phyloP scores from a whole-genome alignment of 2,888 invertebrate genomes.

The Drosophila kuntzei region DNA sequence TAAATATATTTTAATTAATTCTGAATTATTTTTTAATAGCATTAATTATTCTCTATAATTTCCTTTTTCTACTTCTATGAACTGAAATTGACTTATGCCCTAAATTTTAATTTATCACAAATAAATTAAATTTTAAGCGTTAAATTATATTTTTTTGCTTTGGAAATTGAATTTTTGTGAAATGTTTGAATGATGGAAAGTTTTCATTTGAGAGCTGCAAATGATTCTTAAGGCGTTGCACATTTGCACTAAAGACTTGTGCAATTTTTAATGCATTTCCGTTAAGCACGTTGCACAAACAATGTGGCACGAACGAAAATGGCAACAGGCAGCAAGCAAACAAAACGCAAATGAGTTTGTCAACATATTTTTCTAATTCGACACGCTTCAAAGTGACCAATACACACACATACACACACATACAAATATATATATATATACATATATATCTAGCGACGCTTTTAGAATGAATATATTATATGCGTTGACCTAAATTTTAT shows the following conservation, averaged over 20 bases:
- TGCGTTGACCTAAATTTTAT: constrained; percentile 82
- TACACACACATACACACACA: constrained; percentile 27
- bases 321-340: constrained; percentile 31
- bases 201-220: constrained; percentile 1
- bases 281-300: constrained; percentile 64
- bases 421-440: constrained; percentile 5
- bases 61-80: too few species aligned
- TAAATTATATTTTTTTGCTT: not conserved
- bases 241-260: constrained; percentile 28
- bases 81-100: too few species aligned
- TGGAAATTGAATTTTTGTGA: not conserved
- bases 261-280: constrained; percentile 63
- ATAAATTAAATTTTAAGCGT: too few species aligned
- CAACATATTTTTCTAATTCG: constrained; percentile 67
- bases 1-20: too few species aligned
- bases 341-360: constrained; percentile 65
- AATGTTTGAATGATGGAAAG: not conserved
- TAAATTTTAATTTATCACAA: too few species aligned
- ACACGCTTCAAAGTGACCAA: constrained; percentile 65
- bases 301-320: constrained; percentile 45
- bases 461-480: constrained; percentile 79
- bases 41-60: not conserved
- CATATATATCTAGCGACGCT: constrained; percentile 26
- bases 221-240: constrained; percentile 11
- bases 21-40: too few species aligned